A percentile compares a stretch with the other conserved stretches of the same genome.
phyloP scores from a whole-genome alignment of 2,888 invertebrate species.

The Artemia sinica region DNA sequence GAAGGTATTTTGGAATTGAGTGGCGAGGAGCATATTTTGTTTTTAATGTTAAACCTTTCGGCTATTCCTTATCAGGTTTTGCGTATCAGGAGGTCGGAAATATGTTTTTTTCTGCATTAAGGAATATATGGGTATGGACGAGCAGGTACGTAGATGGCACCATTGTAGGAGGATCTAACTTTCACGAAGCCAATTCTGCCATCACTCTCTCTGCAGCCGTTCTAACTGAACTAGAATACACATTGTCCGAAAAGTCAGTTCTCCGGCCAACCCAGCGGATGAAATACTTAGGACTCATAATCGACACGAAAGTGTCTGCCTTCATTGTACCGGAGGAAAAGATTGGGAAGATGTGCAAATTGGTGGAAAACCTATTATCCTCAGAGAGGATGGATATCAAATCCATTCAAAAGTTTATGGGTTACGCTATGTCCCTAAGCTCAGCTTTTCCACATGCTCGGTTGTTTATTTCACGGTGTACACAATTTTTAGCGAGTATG shows the following conservation, averaged over 20 bases:
- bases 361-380: neutral
- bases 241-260: neutral
- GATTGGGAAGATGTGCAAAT: neutral
- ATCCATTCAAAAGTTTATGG: neutral
- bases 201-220: neutral
- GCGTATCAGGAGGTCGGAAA: neutral
- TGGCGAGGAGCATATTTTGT: neutral
- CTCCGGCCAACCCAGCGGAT: neutral
- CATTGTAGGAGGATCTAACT: neutral
- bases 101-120: neutral
- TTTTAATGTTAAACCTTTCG: constrained; percentile 1
- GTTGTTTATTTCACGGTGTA: neutral
- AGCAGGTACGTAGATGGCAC: neutral
- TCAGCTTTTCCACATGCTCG: neutral
- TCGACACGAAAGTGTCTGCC: neutral
- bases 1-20: neutral
- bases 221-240: neutral
- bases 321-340: neutral
- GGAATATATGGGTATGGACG: neutral
- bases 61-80: neutral
- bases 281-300: neutral
- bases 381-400: neutral
- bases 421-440: neutral
- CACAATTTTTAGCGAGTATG: neutral
- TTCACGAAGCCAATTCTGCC: neutral